Evolutionary conservation across 2,113 vertebrate species (phyloP).

Genomic region (Notothenia coriiceps): DNA sequence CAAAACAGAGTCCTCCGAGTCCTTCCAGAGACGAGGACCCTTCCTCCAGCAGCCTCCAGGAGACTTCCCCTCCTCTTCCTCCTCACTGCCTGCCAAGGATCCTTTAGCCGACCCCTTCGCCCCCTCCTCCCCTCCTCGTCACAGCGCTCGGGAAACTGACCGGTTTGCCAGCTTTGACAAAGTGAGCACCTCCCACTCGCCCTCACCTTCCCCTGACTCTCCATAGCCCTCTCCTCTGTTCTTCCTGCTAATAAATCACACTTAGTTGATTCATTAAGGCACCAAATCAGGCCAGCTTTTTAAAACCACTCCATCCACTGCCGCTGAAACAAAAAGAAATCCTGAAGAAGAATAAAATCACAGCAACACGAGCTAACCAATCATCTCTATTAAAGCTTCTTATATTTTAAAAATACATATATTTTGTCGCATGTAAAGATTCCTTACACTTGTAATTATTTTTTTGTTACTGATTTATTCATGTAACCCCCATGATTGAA

Average conservation of each 20-base stretch:
- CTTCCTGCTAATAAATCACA: slow-evolving; percentile 37
- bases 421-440: slow-evolving; percentile 42
- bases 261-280: slow-evolving; percentile 9
- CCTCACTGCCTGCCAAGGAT: slow-evolving; percentile 92
- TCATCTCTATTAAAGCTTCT: slow-evolving; percentile 11
- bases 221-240: slow-evolving; percentile 64
- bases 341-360: slow-evolving; percentile 12
- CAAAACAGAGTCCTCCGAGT: slow-evolving; percentile 93
- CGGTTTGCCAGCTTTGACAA: slow-evolving; percentile 98
- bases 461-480: slow-evolving; percentile 32
- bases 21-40: slow-evolving; percentile 92
- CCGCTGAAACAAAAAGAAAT: slow-evolving; percentile 24
- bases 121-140: slow-evolving; percentile 90
- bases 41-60: slow-evolving; percentile 89
- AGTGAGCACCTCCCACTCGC: slow-evolving; percentile 91
- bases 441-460: slow-evolving; percentile 31
- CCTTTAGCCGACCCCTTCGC: slow-evolving; percentile 92
- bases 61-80: slow-evolving; percentile 89
- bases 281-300: slow-evolving; percentile 34
- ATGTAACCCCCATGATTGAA: slow-evolving; percentile 28
- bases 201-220: slow-evolving; percentile 76
- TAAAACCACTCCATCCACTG: slow-evolving; percentile 72
- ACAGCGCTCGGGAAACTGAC: slow-evolving; percentile 87
- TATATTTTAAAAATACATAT: slow-evolving; percentile 24
- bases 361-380: background rate